Base-by-base conservation (phyloP, 2,113 vertebrate species). In the Anolis carolinensis region DNA sequence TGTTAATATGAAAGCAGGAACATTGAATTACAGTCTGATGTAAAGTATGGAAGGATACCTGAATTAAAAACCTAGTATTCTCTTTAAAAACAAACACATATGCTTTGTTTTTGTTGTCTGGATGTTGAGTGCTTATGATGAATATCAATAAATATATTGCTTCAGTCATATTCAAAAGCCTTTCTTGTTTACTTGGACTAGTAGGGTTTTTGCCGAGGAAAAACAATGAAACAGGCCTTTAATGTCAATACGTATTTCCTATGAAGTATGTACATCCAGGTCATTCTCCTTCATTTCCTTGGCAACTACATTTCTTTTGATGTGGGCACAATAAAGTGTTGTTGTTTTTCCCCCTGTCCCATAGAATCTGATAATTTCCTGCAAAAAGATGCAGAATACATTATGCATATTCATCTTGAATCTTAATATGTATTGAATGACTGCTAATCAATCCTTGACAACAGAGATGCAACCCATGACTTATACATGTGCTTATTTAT, bases 11-110 rank as follows among this genome's bases (percentile, higher is more conserved):
- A 55, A 79, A 74, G 72, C 89, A 59, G 75, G 68, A 83, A 10
- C 20, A 30, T 2, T 44, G 82, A 85, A 83, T 52, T 70, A 52
- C 50, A 91, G 77, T 77, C 59, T 32, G 1, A 1, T 1, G 39
- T 91, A 77, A 50, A 89, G 3, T 78, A 76, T 4, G 88, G 44
- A 21, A 82, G 36, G 59, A 79, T 39, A 71, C 0, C 0, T 2
- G 18, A 65, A 48, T 87, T 83, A 89, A 92, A 89, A 88, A 59
- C 27, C 1, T 65, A 85, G 7, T 4, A 50, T 87, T 81, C 52
- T 48, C 79, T 27, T 48, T 30, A 18, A 21, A 91, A n/a, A 30
- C 80, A 88, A 55, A 16, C 50, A 16, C 0, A 62, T 82, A 7
- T 0, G 11, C 36, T 88, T 7, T 0, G 3, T 6, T 30, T 32